Evolutionary conservation across 2,888 invertebrate species (phyloP), one percentile per base, ranked within the genome.

Genomic region (Pteria penguin): DNA sequence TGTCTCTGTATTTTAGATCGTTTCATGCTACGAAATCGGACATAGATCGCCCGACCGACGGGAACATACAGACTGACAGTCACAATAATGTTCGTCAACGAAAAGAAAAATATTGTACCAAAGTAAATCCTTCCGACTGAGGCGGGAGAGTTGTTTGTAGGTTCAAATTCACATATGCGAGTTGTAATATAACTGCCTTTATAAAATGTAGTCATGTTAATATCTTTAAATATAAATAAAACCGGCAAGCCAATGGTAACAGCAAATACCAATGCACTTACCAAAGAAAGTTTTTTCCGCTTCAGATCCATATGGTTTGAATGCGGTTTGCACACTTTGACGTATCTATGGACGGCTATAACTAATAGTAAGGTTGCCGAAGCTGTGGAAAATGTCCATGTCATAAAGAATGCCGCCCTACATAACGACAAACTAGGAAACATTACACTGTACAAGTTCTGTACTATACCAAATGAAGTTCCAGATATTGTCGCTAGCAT

Each of bases 251-350:
- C 31, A 33, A 62, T 57, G 5, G 62, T n/a, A 11, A 65, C 62
- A 22, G 72, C 62, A 32, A 65, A 66, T 36, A 57, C 33, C 4
- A 65, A 24, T 8, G 65, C 54, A 18, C 14, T 22, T 3, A 26
- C 14, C 4, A 72, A 36, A 57, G 32, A 63, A 22, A 72, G 24
- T 58, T 65, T 63, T 22, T 54, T 29, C 57, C 36, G 55, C 11
- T n/a, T 26, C 24, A 57, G 29, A 29, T 63, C 36, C 72, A 72
- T 65, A 22, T 72, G 72, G 11, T 55, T 55, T 22, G 58, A 61
- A 36, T 27, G 72, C 0, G 72, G 65, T 24, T 65, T 33, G 29
- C 72, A 72, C 29, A 72, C 65, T 32, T 72, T 72, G 14, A 72
- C 29, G 54, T 65, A 72, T 27, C 65, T 26, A 8, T 57, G 33